Conservation (phyloP, 92 coral and sea anemone species). For the Diadumene lineata region DNA sequence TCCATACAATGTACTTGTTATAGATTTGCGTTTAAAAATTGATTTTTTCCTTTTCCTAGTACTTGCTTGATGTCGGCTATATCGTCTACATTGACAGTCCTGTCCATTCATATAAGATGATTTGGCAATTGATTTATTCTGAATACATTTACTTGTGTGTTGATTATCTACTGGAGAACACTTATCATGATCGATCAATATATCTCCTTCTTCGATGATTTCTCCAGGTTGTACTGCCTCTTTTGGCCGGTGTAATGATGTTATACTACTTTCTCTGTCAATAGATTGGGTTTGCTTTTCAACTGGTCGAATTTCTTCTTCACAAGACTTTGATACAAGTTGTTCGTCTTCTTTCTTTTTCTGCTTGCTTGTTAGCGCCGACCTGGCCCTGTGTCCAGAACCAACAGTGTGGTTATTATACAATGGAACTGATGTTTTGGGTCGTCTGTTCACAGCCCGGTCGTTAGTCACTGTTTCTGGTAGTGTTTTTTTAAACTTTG, state of each 20-base stretch:
- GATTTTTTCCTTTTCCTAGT: constrained; percentile 22
- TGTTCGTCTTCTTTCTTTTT: not conserved
- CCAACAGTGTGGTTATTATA: not conserved
- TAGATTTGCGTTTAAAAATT: not conserved
- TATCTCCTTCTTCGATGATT: not conserved
- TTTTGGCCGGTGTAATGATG: not conserved
- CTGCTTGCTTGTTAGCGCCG: constrained; percentile 17
- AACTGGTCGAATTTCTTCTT: not conserved
- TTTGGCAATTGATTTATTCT: not conserved
- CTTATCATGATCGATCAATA: too few species aligned
- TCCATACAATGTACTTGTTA: constrained; percentile 6
- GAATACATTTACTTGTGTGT: not conserved
- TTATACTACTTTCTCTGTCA: too few species aligned
- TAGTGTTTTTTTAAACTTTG: not conserved
- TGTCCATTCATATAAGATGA: not conserved
- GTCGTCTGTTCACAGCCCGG: not conserved
- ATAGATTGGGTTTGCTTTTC: too few species aligned
- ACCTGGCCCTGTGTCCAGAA: constrained; percentile 1
- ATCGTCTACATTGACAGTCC: constrained; percentile 14
- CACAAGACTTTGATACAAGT: not conserved
- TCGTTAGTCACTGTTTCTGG: not conserved
- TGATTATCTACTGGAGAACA: not conserved
- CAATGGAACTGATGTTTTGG: not conserved
- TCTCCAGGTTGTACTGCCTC: not conserved
- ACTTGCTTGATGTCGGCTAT: constrained; percentile 6